A percentile compares a stretch with the other conserved stretches of the same genome.
Conservation (phyloP, 2,113 vertebrate species). For the Rhinogobius similis region DNA sequence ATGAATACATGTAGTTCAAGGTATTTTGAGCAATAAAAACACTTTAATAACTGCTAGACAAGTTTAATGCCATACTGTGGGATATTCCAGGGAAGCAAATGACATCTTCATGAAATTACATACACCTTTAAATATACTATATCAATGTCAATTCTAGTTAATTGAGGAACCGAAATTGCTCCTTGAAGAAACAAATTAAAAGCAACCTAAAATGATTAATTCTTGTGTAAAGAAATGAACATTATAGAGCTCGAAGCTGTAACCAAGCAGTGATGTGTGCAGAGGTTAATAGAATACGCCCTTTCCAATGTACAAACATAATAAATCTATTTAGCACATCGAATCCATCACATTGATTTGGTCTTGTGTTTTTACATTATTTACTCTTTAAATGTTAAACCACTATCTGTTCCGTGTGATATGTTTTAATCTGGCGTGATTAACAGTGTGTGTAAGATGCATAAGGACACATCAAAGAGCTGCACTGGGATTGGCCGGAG, state of each 20-base stretch:
- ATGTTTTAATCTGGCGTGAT: slow-evolving; percentile 21
- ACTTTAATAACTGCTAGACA: background rate
- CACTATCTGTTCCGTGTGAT: slow-evolving; percentile 9
- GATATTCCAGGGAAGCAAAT: background rate
- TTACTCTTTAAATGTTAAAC: slow-evolving; percentile 14
- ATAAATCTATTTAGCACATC: background rate
- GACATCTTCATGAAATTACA: background rate
- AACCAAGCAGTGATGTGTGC: background rate
- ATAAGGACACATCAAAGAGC: slow-evolving; percentile 55
- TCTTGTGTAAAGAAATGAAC: background rate
- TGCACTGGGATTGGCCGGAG: slow-evolving; percentile 45
- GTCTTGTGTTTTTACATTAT: background rate
- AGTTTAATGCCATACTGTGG: background rate
- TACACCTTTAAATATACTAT: background rate
- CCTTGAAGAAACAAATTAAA: background rate
- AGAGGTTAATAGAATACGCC: background rate
- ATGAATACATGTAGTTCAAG: background rate
- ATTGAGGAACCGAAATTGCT: background rate
- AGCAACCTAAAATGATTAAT: background rate
- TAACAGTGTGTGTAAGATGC: slow-evolving; percentile 5
- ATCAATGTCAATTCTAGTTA: background rate
- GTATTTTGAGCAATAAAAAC: too few species aligned
- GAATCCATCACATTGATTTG: slow-evolving; percentile 6
- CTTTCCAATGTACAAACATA: background rate
- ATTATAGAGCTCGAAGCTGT: background rate